phyloP scores from a whole-genome alignment of 2,113 vertebrate genomes.

The Myotis brandtii region DNA sequence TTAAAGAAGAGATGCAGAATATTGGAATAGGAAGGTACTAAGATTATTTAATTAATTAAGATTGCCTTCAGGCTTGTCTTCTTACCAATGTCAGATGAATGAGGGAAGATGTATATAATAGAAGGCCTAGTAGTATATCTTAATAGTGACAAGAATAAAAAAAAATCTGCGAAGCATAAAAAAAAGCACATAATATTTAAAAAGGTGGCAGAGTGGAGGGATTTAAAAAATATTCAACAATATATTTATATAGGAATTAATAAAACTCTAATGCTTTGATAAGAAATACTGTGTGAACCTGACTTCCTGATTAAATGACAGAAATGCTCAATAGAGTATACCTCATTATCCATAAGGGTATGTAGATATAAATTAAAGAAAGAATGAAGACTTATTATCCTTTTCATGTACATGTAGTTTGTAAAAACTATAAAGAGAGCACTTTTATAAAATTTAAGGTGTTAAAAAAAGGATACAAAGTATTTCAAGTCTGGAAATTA shows the following conservation, averaged over 20 bases:
- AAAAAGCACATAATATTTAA: not conserved
- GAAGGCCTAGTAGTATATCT: not conserved
- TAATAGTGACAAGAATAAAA: not conserved
- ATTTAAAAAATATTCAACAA: not conserved
- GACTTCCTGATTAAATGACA: not conserved
- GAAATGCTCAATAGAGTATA: not conserved
- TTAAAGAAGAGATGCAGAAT: not conserved
- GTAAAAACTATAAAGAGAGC: not conserved
- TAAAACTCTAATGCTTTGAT: not conserved
- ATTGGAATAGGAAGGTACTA: not conserved
- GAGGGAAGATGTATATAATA: accelerated
- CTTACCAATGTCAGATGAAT: not conserved
- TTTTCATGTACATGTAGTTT: not conserved
- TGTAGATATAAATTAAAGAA: not conserved
- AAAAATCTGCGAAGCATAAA: not conserved
- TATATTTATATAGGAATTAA: not conserved
- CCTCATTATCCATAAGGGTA: not conserved
- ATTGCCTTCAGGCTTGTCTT: not conserved
- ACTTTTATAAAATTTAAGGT: slow-evolving; percentile 8
- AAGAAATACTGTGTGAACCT: not conserved
- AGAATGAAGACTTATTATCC: not conserved
- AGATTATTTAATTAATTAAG: not conserved
- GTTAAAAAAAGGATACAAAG: not conserved
- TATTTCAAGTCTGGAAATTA: not conserved
- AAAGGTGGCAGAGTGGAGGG: not conserved